Conservation (phyloP, 2,888 invertebrate genomes). For the Thera britannica region DNA sequence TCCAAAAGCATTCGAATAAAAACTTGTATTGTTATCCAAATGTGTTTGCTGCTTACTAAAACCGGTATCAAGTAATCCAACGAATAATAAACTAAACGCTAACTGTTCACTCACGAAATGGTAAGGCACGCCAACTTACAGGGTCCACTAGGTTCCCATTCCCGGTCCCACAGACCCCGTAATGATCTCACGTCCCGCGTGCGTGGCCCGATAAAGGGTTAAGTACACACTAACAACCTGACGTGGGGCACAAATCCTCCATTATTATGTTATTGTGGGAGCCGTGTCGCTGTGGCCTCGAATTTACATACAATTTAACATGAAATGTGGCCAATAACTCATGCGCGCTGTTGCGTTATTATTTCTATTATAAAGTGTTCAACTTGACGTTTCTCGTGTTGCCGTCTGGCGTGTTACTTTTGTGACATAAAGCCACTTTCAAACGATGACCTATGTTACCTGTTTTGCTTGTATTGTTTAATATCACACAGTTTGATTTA, state of each 20-base stretch:
- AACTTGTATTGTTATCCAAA: constrained; percentile 57
- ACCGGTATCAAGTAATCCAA: constrained; percentile 39
- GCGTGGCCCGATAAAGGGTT: constrained; percentile 84
- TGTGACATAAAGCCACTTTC: constrained; percentile 32
- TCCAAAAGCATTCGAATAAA: constrained; percentile 49
- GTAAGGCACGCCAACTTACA: constrained; percentile 39
- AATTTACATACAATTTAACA: constrained; percentile 85
- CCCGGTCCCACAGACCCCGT: constrained; percentile 67
- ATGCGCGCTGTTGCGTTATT: constrained; percentile 77
- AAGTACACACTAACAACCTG: constrained; percentile 84
- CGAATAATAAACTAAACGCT: constrained; percentile 40
- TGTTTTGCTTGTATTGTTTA: neutral
- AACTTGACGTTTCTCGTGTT: constrained; percentile 74
- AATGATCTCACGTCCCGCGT: constrained; percentile 83
- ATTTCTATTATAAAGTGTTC: constrained; percentile 82
- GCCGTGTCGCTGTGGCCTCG: constrained; percentile 76
- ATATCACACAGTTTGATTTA: neutral
- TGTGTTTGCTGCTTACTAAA: constrained; percentile 58
- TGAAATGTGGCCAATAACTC: constrained; percentile 83
- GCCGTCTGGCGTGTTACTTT: constrained; percentile 68
- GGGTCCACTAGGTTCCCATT: constrained; percentile 48
- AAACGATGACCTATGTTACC: neutral
- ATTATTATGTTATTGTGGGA: constrained; percentile 85
- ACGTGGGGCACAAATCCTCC: constrained; percentile 84
- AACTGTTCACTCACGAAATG: constrained; percentile 42